Base-by-base conservation (phyloP, 2,113 vertebrate species). In the Fukomys damarensis region DNA sequence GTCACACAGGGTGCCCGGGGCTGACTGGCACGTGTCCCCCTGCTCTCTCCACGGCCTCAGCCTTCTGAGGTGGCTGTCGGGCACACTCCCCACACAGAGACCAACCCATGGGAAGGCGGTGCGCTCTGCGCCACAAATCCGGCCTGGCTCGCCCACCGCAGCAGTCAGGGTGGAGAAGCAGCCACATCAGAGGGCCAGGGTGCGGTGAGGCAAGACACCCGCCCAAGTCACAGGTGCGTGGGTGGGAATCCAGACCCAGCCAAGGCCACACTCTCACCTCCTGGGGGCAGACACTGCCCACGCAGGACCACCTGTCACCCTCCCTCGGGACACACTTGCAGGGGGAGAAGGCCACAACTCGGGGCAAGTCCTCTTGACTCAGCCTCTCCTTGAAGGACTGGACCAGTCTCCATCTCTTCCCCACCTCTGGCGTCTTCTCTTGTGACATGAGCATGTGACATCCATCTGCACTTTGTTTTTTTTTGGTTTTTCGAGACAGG, bases 41-140 rank as follows among this genome's bases (percentile, higher is more conserved):
- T 59, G 30, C 61, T 54, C 79, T 38, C 1, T 8, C 9, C 3
- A 0, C 2, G 26, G 79, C n/a, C 35, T 7, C 5, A 2, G 4
- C 9, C 43, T 52, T 65, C 74, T 12, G 26, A 0, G 8, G 76
- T 0, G 49, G 54, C 84, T 61, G 8, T 80, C 22, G 49, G 9
- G 35, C 46, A 19, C 49, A 10, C 10, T 22, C 32, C 32, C 77
- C 11, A 49, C 30, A 32, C 46, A 49, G 46, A 17, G 76, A 9
- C 16, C 22, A 1, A 43, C 41, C 83, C n/a, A n/a, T n/a, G 54
- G 8, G 66, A 43, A 70, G 12, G 68, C 7, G 3, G 68, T 20
- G 38, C 10, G 4, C 68, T 32, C 30, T 5, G 35, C 9, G 38
- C 41, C 12, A 41, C 32, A 32, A 32, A 17, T 13, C 28, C 38